Conservation (phyloP, 1,140 invertebrate species). For the Eufriesea mexicana region DNA sequence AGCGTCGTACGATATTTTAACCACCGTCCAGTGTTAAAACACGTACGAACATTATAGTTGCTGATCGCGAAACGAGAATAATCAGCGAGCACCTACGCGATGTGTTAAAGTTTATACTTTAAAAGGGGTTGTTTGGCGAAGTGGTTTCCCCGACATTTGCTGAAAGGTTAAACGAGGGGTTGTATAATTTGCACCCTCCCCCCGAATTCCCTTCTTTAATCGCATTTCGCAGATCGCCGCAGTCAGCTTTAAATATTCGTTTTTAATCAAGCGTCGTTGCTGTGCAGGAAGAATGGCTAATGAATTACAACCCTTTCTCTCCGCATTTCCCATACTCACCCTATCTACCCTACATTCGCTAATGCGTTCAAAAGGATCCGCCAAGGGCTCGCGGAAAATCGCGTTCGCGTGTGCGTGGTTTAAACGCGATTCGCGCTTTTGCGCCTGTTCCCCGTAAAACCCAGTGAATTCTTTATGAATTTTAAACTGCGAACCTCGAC, state of each 20-base stretch:
- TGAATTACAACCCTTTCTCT: conserved; percentile 8
- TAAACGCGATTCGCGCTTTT: neutral
- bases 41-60: neutral
- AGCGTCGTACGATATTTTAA: too few species aligned
- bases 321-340: neutral
- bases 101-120: too few species aligned
- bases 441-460: neutral
- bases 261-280: neutral
- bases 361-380: neutral
- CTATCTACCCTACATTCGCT: neutral
- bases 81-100: neutral
- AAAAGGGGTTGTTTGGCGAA: too few species aligned
- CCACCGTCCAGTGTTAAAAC: neutral
- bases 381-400: conserved; percentile 15
- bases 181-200: too few species aligned
- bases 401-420: conserved; percentile 12
- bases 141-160: neutral
- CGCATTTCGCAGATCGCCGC: neutral
- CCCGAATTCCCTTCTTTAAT: neutral
- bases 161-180: neutral
- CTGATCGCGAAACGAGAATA: neutral
- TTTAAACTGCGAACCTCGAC: neutral
- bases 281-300: neutral
- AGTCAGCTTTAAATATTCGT: conserved; percentile 19
- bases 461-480: neutral